Percentiles rank a stretch among this genome's conserved stretches.
These are phyloP conservation scores for Biston betularia DNA, from an alignment of 2,888 invertebrate species.

Conservation along the genomic window DNA sequence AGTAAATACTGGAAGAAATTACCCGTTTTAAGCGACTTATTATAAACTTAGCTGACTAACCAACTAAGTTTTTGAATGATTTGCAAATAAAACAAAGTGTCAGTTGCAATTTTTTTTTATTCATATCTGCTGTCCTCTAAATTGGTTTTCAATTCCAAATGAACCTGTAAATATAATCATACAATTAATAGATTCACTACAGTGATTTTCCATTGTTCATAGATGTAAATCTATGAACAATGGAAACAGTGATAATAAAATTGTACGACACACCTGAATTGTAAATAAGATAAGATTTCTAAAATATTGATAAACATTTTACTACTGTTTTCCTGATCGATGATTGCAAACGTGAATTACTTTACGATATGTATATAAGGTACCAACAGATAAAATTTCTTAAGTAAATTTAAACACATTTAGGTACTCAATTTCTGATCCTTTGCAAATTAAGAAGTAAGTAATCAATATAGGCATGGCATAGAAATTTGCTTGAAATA, in stretches of 20 bases:
- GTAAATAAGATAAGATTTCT: neutral
- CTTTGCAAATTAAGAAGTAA: too few species aligned
- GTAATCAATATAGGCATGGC: too few species aligned
- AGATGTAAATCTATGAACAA: neutral
- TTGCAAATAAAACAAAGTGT: constrained; percentile 8
- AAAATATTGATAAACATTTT: neutral
- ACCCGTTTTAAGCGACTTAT: constrained; percentile 48
- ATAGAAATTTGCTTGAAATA: too few species aligned
- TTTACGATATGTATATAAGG: too few species aligned
- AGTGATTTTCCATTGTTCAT: neutral
- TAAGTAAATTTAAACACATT: too few species aligned
- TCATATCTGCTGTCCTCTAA: constrained; percentile 20
- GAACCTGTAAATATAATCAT: constrained; percentile 49
- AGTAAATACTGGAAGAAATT: constrained; percentile 60
- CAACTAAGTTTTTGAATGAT: neutral
- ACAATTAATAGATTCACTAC: neutral
- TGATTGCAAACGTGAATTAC: neutral
- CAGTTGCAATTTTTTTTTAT: constrained; percentile 10
- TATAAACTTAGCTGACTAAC: too few species aligned
- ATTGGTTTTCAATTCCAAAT: constrained; percentile 49
- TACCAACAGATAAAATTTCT: too few species aligned
- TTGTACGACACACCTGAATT: neutral
- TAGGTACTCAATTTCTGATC: too few species aligned
- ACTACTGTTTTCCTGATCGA: neutral
- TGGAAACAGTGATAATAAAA: neutral